Evolutionary conservation across 2,888 invertebrate species (phyloP).

Genomic region (Crossocerus cetratus): DNA sequence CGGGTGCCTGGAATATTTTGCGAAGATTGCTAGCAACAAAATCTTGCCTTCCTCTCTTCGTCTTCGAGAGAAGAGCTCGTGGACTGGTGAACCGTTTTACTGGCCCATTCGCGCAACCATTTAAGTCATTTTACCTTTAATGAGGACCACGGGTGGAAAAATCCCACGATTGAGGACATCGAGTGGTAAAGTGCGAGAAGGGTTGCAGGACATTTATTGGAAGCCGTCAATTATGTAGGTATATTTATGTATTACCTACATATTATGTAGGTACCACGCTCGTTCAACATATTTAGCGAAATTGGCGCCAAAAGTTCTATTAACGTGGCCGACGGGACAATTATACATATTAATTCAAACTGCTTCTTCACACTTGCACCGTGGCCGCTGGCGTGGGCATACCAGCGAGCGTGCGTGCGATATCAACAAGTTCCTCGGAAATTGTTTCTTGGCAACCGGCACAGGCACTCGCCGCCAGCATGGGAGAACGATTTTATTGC

Average conservation of each 20-base stretch:
- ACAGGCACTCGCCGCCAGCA: not conserved
- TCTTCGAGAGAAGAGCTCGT: not conserved
- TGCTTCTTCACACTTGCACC: too few species aligned
- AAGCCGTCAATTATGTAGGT: not conserved
- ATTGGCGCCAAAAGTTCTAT: not conserved
- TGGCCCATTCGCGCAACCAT: not conserved
- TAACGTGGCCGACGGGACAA: not conserved
- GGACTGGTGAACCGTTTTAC: not conserved
- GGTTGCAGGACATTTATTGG: not conserved
- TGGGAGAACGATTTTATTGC: slow-evolving; percentile 52
- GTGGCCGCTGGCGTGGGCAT: not conserved
- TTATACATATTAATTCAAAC: too few species aligned
- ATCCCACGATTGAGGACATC: too few species aligned
- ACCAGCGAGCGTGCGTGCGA: slow-evolving; percentile 28
- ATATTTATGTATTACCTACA: too few species aligned
- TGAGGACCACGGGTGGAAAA: not conserved
- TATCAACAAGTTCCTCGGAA: slow-evolving; percentile 55
- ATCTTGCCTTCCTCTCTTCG: not conserved
- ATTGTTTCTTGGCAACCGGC: slow-evolving; percentile 33
- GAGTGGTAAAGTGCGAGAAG: too few species aligned
- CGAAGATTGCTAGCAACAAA: too few species aligned
- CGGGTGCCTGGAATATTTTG: too few species aligned
- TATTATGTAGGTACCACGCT: too few species aligned
- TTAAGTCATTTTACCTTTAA: not conserved
- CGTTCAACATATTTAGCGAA: not conserved